These are phyloP conservation scores for Lysandra coridon DNA, from an alignment of 2,888 invertebrate species.

Conservation along the genomic window DNA sequence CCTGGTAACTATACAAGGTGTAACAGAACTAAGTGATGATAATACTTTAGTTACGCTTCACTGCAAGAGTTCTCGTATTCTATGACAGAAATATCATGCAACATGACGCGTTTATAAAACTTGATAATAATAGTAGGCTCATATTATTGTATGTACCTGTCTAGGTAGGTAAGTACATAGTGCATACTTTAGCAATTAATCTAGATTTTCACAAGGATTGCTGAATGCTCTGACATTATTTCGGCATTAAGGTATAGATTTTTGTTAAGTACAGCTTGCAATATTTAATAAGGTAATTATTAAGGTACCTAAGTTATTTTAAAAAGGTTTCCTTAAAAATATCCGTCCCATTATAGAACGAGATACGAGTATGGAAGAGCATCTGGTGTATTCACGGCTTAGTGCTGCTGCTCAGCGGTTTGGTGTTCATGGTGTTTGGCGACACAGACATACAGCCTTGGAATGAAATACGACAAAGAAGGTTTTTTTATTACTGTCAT, in stretches of 20 bases:
- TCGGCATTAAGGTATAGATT: no score
- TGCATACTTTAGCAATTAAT: no score
- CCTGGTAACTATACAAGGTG: no score
- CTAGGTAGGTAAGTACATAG: no score
- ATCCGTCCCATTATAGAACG: slow-evolving; percentile 49
- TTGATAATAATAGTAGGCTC: not conserved
- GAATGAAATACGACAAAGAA: slow-evolving; percentile 54
- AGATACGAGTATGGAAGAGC: slow-evolving; percentile 61
- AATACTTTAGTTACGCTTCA: not conserved
- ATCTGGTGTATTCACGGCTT: slow-evolving; percentile 72
- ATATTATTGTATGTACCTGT: no score
- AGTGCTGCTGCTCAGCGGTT: slow-evolving; percentile 59
- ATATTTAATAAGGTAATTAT: not conserved
- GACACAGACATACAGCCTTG: slow-evolving; percentile 64
- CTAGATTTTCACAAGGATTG: no score
- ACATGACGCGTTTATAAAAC: not conserved
- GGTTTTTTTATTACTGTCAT: not conserved
- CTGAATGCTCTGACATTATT: no score
- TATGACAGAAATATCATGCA: not conserved
- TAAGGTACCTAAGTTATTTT: not conserved
- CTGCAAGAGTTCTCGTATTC: not conserved
- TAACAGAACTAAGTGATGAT: no score
- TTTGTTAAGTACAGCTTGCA: no score
- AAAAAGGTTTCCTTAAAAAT: not conserved
- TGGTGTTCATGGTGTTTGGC: slow-evolving; percentile 66